Base-by-base conservation (phyloP, 2,888 invertebrate species). In the Mimumesa dahlbomi region DNA sequence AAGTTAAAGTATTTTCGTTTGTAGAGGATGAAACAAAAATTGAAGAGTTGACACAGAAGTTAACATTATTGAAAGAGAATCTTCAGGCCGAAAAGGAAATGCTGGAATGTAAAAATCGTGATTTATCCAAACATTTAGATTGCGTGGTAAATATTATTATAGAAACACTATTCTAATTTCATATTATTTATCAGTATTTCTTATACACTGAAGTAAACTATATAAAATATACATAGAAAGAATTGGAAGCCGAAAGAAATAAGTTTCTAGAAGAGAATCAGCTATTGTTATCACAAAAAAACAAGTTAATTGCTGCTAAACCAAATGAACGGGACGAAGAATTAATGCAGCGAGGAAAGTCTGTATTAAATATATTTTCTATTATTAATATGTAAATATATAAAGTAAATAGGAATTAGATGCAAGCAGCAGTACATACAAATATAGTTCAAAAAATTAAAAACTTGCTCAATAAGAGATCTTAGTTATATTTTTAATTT, bases 321-420 rank as follows among this genome's bases (percentile, higher is more conserved):
- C 71, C 73, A 4, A 84, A 70, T 43, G 0, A 19, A 9, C 62
- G 31, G 4, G 84, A 84, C 54, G 73, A 76, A 49, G 48, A 67
- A 19, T 61, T 71, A 21, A 42, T 84, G 31, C 73, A 79, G 5
- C 48, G 19, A 18, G 84, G 82, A 58, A 59, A 59, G 83, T 83
- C 57, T 18, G 72, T 49, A 22, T 13, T 38, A 9, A 34, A 13
- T 1, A 6, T n/a, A 11, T 52, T 16, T 11, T 16, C 46, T 34
- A 22, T 48, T 6, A 25, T 50, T 48, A 53, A 7, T 34, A n/a
- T 5, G 1, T 43, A 11, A 34, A 34, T 34, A 7, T 25, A n/a
- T 25, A 25, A 25, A 25, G 25, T 25, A 25, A 25, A n/a, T n/a
- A n/a, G n/a, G n/a, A n/a, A n/a, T n/a, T n/a, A n/a, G n/a, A n/a